Conservation (phyloP, 1,140 invertebrate genomes). For the Rhopalosiphum maidis region DNA sequence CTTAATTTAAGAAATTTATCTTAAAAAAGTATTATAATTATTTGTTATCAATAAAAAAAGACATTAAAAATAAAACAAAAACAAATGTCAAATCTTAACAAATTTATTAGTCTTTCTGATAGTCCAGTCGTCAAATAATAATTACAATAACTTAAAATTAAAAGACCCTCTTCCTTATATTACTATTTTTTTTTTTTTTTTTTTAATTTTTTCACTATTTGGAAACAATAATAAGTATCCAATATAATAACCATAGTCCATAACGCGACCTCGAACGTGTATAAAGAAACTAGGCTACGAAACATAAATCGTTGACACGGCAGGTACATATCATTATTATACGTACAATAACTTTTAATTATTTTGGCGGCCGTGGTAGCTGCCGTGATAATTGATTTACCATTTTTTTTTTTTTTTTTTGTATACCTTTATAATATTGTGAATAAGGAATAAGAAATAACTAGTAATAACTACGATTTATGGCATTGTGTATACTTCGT, state of each 20-base stretch:
- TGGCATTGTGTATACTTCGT: not conserved
- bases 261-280: not conserved
- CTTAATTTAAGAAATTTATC: not conserved
- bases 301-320: not conserved
- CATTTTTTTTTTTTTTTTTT: not conserved
- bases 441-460: not conserved
- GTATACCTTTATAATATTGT: not conserved
- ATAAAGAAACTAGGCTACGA: constrained; percentile 7
- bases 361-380: not conserved
- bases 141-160: constrained; percentile 21
- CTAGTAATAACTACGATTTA: not conserved
- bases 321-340: not conserved
- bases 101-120: not conserved
- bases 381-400: constrained; percentile 13
- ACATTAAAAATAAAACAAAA: too few relatives aligned
- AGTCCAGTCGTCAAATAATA: not conserved
- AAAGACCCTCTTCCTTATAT: not conserved
- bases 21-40: not conserved
- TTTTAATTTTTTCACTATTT: not conserved
- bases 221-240: not conserved
- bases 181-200: not conserved
- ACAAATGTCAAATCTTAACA: not conserved
- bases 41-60: not conserved
- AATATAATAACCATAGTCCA: not conserved
- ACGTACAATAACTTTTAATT: not conserved